phyloP scores from a whole-genome alignment of 2,113 vertebrate species.

The Manacus vitellinus region DNA sequence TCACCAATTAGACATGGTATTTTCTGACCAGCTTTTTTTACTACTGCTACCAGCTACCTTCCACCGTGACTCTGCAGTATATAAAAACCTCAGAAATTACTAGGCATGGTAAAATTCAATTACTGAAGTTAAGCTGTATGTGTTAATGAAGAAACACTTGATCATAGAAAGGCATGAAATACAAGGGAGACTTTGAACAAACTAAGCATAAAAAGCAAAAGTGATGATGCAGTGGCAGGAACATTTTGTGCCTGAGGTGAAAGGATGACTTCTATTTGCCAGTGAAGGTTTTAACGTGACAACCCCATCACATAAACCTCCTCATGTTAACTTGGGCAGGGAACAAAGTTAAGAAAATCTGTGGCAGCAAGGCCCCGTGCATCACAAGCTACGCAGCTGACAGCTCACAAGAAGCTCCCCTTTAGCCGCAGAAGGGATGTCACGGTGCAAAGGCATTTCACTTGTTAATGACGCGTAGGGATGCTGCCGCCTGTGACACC shows the following conservation, averaged over 20 bases:
- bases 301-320: neutral
- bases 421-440: neutral
- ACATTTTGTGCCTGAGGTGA: neutral
- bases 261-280: neutral
- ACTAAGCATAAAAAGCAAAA: neutral
- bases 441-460: neutral
- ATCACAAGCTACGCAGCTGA: fast-evolving
- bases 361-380: fast-evolving
- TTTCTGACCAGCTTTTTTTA: neutral
- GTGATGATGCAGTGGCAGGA: neutral
- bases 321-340: neutral
- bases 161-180: neutral
- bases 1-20: neutral
- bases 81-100: neutral
- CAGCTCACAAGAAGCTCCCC: fast-evolving
- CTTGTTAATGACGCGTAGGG: fast-evolving
- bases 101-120: neutral
- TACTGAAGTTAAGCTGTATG: neutral
- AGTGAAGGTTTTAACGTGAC: neutral
- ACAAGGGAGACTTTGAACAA: neutral
- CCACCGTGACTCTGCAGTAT: neutral
- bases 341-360: fast-evolving
- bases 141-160: neutral
- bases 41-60: neutral
- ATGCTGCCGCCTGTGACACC: fast-evolving